Evolutionary conservation across 2,888 invertebrate genomes (phyloP).

Genomic region (Sipunculus nudus): DNA sequence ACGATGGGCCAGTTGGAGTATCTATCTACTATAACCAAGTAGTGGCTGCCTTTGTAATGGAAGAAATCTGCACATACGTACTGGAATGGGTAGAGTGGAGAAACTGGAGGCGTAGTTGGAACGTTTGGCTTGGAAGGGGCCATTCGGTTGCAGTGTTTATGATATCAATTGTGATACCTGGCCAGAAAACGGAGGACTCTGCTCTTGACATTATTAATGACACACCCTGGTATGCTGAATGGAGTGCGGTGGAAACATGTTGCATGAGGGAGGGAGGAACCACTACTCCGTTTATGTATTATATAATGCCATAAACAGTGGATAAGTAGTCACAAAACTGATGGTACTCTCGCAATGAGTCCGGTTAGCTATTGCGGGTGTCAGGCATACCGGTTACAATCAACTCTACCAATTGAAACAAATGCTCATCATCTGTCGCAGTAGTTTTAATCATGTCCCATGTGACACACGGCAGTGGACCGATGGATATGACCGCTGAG

Average conservation of each 20-base stretch:
- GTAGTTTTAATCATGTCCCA: constrained; percentile 36
- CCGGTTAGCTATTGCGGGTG: neutral
- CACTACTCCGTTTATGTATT: constrained; percentile 40
- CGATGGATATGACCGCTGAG: constrained; percentile 8
- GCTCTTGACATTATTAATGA: constrained; percentile 41
- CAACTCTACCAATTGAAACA: constrained; percentile 15
- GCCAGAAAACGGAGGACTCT: constrained; percentile 45
- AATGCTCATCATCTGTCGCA: constrained; percentile 31
- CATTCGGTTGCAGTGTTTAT: constrained; percentile 35
- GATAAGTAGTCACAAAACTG: constrained; percentile 17
- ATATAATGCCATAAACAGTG: constrained; percentile 25
- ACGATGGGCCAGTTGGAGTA: constrained; percentile 45
- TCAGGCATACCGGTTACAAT: constrained; percentile 26
- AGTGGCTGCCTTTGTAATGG: constrained; percentile 33
- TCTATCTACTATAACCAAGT: constrained; percentile 41
- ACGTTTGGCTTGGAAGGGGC: constrained; percentile 42
- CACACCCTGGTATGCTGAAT: constrained; percentile 47
- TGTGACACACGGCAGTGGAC: constrained; percentile 26
- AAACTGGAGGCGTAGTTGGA: constrained; percentile 33
- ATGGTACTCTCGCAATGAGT: constrained; percentile 12
- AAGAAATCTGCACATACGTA: constrained; percentile 26
- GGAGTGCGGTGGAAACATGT: constrained; percentile 29
- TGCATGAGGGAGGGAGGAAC: constrained; percentile 38
- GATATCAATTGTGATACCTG: constrained; percentile 41
- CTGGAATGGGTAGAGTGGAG: constrained; percentile 38